Evolutionary conservation across 2,113 vertebrate species (phyloP).

Genomic region (Xenotilapia leptura): DNA sequence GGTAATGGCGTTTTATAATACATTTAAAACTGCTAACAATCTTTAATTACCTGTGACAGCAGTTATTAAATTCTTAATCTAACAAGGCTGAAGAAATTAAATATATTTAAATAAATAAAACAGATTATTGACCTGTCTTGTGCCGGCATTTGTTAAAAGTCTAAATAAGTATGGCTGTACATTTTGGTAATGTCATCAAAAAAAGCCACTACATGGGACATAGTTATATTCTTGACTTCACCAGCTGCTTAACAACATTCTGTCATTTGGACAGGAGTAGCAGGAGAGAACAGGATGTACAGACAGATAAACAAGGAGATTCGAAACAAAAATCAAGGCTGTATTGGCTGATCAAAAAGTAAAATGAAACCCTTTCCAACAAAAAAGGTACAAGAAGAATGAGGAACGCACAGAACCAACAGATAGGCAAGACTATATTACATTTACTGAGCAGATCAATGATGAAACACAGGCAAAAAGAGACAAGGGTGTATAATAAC

Average conservation of each 20-base stretch:
- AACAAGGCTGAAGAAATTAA: rapidly evolving
- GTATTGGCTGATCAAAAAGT: background rate
- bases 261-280: background rate
- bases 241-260: background rate
- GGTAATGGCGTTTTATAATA: background rate
- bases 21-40: background rate
- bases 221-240: background rate
- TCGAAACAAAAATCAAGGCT: background rate
- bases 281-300: background rate
- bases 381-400: background rate
- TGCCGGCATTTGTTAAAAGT: background rate
- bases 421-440: background rate
- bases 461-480: background rate
- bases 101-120: background rate
- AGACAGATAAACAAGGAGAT: background rate
- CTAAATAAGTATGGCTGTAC: background rate
- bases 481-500: background rate
- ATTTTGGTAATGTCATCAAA: background rate
- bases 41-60: background rate
- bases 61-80: background rate
- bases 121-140: rapidly evolving
- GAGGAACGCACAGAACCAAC: background rate
- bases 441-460: background rate
- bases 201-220: background rate
- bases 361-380: background rate